phyloP scores from a whole-genome alignment of 2,888 invertebrate genomes.

The Cephus runcator region DNA sequence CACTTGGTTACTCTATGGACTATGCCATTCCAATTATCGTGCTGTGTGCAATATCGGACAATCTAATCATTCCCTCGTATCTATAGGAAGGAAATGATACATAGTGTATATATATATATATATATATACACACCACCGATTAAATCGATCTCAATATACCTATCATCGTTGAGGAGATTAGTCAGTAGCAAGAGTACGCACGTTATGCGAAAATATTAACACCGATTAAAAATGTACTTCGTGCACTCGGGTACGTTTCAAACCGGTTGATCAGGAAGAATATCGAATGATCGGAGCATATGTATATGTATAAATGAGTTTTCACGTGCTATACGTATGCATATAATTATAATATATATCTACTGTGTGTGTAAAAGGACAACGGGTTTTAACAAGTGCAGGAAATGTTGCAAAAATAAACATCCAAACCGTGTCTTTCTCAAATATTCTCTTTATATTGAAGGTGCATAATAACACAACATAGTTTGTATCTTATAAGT shows the following conservation, averaged over 20 bases:
- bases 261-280: neutral
- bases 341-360: slow-evolving; percentile 17
- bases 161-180: neutral
- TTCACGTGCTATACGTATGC: slow-evolving; percentile 8
- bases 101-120: neutral
- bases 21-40: neutral
- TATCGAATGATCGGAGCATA: neutral
- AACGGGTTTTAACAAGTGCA: slow-evolving; percentile 29
- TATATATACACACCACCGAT: neutral
- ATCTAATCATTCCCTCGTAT: neutral
- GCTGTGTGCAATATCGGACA: neutral
- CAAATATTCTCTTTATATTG: neutral
- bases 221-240: neutral
- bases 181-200: neutral
- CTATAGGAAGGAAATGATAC: neutral
- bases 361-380: slow-evolving; percentile 11
- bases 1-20: neutral
- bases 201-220: neutral
- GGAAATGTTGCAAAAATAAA: slow-evolving; percentile 38
- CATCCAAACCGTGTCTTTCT: slow-evolving; percentile 26
- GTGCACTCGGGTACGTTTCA: neutral
- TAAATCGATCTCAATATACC: neutral
- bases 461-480: neutral
- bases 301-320: neutral
- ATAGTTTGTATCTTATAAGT: neutral